Evolutionary conservation across 2,888 invertebrate species (phyloP), one percentile per base, ranked within the genome.

Genomic region (Dysmachus trigonus): DNA sequence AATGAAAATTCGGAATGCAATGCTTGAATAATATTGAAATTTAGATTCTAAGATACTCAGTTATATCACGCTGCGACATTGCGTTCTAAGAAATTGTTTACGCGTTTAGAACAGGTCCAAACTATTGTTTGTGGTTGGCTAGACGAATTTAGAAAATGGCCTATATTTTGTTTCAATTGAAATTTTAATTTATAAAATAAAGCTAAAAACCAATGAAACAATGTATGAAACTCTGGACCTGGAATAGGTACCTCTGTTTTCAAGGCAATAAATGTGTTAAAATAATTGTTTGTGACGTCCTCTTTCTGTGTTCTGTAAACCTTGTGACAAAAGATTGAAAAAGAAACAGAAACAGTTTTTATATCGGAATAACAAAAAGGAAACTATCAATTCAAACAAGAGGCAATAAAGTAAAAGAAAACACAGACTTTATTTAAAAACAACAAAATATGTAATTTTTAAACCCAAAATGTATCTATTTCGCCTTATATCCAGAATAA

Each of bases 381-480:
- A 47, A 30, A 81, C 22, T 13, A 51, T 15, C n/a, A 79, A 76
- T n/a, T 31, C 5, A 81, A 81, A 81, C 13, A 30, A 22, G 73
- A 35, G 27, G 31, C 33, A 71, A 82, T 27, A 41, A 83, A 83
- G 72, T 33, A 77, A 72, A 71, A 83, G 72, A 83, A 83, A 83
- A 83, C 71, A 31, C 72, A 83, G 35, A 83, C 71, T 83, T 72
- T 72, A 83, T 83, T 83, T 83, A 83, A 83, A 83, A 83, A 83
- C 71, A 83, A 83, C 81, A 82, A 82, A 82, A 83, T 72, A 41
- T 83, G 83, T 83, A 83, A 83, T 83, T 83, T 83, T 83, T 83
- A 83, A 83, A 71, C 83, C 83, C 83, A 83, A 83, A 83, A 83
- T 41, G 41, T 72, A 83, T 83, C 83, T 83, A 83, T 83, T 83